A percentile compares a stretch with the other conserved stretches of the same genome.
phyloP scores from a whole-genome alignment of 2,113 vertebrate species.

The Alligator mississippiensis region DNA sequence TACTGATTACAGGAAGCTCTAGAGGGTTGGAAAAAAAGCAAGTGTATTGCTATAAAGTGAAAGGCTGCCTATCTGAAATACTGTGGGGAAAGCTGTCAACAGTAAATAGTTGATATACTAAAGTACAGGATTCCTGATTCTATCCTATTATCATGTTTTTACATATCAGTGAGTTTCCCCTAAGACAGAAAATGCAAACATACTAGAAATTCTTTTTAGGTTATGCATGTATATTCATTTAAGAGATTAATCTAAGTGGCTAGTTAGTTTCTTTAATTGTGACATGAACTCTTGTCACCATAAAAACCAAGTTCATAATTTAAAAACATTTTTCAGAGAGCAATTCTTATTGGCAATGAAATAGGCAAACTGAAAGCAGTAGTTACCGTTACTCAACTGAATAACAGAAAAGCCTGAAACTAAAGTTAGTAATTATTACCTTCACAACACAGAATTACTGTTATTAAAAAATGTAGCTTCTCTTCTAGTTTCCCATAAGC shows the following conservation, averaged over 20 bases:
- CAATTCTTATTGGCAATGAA: background rate
- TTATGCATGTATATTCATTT: background rate
- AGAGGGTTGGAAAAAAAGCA: background rate
- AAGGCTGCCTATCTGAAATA: background rate
- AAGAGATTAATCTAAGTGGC: background rate
- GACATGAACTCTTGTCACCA: background rate
- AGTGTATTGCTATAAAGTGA: background rate
- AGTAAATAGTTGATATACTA: background rate
- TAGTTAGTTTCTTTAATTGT: background rate
- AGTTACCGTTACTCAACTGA: background rate
- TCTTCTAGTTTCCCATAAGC: background rate
- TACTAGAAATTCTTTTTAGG: background rate
- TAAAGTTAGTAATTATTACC: background rate
- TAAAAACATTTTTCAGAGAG: background rate
- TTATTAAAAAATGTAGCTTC: background rate
- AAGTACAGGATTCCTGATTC: background rate
- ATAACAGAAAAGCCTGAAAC: background rate
- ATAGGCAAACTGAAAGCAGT: background rate
- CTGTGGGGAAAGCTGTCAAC: background rate
- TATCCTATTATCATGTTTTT: background rate
- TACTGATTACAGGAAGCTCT: background rate
- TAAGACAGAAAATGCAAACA: background rate
- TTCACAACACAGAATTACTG: background rate
- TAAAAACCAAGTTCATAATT: background rate
- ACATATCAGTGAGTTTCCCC: background rate